Evolutionary conservation across 2,888 invertebrate species (phyloP).

Genomic region (Meloe dianella): DNA sequence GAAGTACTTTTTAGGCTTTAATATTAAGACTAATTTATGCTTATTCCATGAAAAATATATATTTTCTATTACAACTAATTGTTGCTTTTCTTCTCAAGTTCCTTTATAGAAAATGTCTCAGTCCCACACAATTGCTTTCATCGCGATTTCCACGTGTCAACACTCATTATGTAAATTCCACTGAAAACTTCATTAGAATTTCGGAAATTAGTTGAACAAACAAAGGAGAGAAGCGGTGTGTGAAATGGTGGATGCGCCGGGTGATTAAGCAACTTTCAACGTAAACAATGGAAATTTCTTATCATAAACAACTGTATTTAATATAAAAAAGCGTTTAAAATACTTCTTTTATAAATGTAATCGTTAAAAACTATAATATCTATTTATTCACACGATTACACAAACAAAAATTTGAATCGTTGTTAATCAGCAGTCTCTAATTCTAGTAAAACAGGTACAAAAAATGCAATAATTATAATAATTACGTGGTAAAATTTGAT

Average conservation of each 20-base stretch:
- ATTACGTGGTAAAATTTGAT: not conserved
- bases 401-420: not conserved
- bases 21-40: conserved; percentile 43
- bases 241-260: not conserved
- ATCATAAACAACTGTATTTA: not conserved
- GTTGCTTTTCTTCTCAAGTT: not conserved
- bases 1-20: conserved; percentile 44
- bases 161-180: no score
- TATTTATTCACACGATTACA: not conserved
- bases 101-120: not conserved
- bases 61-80: conserved; percentile 43
- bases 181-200: no score
- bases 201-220: no score
- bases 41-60: conserved; percentile 42
- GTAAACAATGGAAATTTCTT: not conserved
- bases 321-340: not conserved
- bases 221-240: not conserved
- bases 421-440: not conserved
- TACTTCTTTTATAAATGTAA: not conserved
- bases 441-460: conserved; percentile 9
- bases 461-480: not conserved
- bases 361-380: not conserved
- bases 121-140: not conserved
- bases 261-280: not conserved
- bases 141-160: not conserved